A percentile compares a stretch with the other conserved stretches of the same genome.
Conservation (phyloP, 2,797 vertebrate species). For the Garrulus glandarius region DNA sequence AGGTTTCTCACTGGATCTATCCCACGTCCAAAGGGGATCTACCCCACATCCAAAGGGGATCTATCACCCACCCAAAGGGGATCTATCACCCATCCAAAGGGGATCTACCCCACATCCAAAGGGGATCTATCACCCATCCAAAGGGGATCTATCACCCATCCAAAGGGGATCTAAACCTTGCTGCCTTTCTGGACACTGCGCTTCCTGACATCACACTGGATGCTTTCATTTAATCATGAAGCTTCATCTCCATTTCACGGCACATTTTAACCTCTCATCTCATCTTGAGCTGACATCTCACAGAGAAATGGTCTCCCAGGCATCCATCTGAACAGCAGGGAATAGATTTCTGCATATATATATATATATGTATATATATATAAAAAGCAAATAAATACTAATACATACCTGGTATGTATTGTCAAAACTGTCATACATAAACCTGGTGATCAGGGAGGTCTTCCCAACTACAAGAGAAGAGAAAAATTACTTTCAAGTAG, state of each 20-base stretch:
- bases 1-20: neutral
- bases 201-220: neutral
- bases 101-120: too few species aligned
- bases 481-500: slow-evolving; percentile 1
- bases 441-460: slow-evolving; percentile 72
- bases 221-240: neutral
- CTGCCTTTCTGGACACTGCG: neutral
- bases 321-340: neutral
- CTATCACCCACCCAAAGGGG: too few species aligned
- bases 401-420: slow-evolving; percentile 70
- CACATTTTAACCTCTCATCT: neutral
- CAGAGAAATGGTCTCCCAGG: neutral
- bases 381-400: neutral
- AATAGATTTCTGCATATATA: neutral
- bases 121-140: too few species aligned
- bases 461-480: slow-evolving; percentile 59
- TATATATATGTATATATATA: neutral
- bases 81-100: neutral
- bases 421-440: slow-evolving; percentile 75
- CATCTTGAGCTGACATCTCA: neutral
- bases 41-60: neutral
- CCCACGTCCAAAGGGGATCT: neutral
- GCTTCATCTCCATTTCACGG: neutral
- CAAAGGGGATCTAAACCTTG: neutral
- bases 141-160: neutral